Percentiles rank a stretch among this genome's conserved stretches.
These are phyloP conservation scores for Drosophila dives DNA, from an alignment of 2,888 invertebrate genomes.

Conservation along the genomic window DNA sequence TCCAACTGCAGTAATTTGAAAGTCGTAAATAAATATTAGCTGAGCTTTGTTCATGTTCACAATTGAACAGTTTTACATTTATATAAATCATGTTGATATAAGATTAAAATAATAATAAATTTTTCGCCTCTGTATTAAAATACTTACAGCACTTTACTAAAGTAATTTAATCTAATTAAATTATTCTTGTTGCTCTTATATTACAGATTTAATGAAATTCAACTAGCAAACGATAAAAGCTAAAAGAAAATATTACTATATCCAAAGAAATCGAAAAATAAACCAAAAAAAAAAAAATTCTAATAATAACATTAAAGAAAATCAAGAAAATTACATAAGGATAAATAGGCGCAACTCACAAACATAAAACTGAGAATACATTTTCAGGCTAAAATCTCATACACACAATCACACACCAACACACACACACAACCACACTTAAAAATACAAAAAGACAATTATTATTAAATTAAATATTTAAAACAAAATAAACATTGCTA, in stretches of 20 bases:
- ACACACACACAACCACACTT: conserved; percentile 16
- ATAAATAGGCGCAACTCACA: conserved; percentile 56
- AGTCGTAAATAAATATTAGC: too few species aligned
- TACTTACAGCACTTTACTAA: not conserved
- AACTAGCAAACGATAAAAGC: conserved; percentile 56
- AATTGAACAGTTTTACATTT: too few species aligned
- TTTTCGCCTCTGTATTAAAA: too few species aligned
- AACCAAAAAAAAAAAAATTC: conserved; percentile 25
- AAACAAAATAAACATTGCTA: conserved; percentile 56
- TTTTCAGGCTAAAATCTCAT: conserved; percentile 43
- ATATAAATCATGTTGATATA: not conserved
- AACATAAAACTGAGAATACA: conserved; percentile 42
- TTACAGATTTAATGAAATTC: conserved; percentile 76
- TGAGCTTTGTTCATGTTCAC: too few species aligned
- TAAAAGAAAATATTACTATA: conserved; percentile 30
- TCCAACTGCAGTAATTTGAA: too few species aligned
- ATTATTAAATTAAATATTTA: conserved; percentile 52
- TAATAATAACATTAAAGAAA: conserved; percentile 7
- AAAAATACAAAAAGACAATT: conserved; percentile 50
- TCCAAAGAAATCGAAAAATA: conserved; percentile 24
- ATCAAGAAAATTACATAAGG: conserved; percentile 19
- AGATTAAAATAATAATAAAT: not conserved
- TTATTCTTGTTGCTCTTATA: conserved; percentile 9
- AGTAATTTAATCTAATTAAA: not conserved
- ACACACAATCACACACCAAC: conserved; percentile 27